phyloP scores from a whole-genome alignment of 2,113 vertebrate genomes.

The Neodon shergylaensis region DNA sequence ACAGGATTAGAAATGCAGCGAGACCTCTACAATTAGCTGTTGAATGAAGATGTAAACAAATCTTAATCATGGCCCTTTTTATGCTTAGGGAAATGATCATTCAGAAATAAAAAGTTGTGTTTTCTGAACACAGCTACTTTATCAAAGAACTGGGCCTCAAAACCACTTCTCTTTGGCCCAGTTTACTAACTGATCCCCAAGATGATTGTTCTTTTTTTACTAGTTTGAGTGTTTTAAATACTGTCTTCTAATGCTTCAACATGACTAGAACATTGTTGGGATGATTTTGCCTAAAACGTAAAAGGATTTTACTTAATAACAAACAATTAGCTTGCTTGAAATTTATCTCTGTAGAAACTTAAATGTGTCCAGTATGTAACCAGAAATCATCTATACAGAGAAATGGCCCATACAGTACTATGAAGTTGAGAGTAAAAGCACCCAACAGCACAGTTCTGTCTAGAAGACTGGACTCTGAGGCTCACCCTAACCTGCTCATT shows the following conservation, averaged over 20 bases:
- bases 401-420: background rate
- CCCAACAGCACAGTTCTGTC: background rate
- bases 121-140: background rate
- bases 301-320: background rate
- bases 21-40: background rate
- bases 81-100: background rate
- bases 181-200: background rate
- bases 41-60: constrained; percentile 8
- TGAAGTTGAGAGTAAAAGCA: background rate
- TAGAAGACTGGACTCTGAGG: background rate
- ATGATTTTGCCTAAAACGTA: background rate
- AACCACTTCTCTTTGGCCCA: background rate
- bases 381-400: background rate
- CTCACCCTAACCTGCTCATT: background rate
- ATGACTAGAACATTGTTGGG: background rate
- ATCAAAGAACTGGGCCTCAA: background rate
- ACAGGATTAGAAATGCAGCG: background rate
- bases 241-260: background rate
- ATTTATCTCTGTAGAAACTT: background rate
- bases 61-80: background rate
- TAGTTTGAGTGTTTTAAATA: background rate
- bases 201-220: background rate
- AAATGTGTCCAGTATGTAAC: background rate
- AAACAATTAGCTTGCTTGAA: background rate
- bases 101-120: background rate